A percentile compares a stretch with the other conserved stretches of the same genome.
phyloP scores from a whole-genome alignment of 2,888 invertebrate genomes.

The Tiliacea aurago region DNA sequence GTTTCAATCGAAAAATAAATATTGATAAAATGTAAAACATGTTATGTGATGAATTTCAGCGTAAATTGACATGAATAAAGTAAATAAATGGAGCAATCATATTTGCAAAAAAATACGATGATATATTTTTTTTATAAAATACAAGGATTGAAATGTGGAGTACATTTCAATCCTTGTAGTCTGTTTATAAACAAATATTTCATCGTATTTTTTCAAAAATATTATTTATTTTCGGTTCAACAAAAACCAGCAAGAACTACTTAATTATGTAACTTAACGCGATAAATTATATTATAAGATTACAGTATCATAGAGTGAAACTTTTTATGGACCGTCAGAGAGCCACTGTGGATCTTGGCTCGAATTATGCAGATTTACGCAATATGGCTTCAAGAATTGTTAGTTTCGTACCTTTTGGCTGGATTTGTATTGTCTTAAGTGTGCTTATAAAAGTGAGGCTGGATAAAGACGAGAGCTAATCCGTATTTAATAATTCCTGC shows the following conservation, averaged over 20 bases:
- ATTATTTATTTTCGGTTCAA: neutral
- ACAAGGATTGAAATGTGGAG: neutral
- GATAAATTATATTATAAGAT: slow-evolving; percentile 24
- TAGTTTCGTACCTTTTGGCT: slow-evolving; percentile 60
- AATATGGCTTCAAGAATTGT: slow-evolving; percentile 64
- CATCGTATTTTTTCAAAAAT: neutral
- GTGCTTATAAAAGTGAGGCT: slow-evolving; percentile 58
- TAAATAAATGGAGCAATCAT: slow-evolving; percentile 1
- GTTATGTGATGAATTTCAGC: neutral
- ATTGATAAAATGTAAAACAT: neutral
- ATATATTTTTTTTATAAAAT: slow-evolving; percentile 8
- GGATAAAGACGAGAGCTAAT: neutral
- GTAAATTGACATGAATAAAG: slow-evolving; percentile 1
- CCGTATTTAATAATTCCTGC: neutral
- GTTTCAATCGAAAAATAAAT: neutral
- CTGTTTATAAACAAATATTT: too few relatives aligned
- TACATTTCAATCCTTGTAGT: too few relatives aligned
- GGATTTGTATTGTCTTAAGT: slow-evolving; percentile 51
- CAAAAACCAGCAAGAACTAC: slow-evolving; percentile 10
- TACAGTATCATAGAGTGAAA: slow-evolving; percentile 59
- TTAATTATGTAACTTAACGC: slow-evolving; percentile 7
- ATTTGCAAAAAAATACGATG: neutral
- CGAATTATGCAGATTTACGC: slow-evolving; percentile 64
- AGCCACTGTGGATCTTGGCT: slow-evolving; percentile 45
- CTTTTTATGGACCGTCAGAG: slow-evolving; percentile 63